Evolutionary conservation across 2,888 invertebrate genomes (phyloP).

Genomic region (Lasioglossum villosulum): DNA sequence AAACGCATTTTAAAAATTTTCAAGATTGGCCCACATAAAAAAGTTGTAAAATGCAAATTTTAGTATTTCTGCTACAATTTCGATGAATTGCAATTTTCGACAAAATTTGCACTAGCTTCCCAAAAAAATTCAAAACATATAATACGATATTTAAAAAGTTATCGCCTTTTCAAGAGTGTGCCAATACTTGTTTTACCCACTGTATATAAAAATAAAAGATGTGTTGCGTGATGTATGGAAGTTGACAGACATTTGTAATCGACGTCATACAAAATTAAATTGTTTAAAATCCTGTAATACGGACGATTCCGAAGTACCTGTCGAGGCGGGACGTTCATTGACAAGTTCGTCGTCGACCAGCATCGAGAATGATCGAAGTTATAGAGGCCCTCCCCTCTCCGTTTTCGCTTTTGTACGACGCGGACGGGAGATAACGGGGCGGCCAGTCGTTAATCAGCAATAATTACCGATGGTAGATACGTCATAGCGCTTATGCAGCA

Average conservation of each 20-base stretch:
- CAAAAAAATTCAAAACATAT: too few relatives aligned
- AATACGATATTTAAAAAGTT: too few relatives aligned
- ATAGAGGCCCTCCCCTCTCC: conserved; percentile 52
- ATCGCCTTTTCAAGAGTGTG: too few relatives aligned
- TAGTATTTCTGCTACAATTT: too few relatives aligned
- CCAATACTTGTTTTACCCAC: too few relatives aligned
- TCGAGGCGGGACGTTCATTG: conserved; percentile 43
- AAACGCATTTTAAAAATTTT: too few relatives aligned
- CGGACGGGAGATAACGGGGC: conserved; percentile 67
- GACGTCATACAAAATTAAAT: neutral
- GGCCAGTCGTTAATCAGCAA: conserved; percentile 79
- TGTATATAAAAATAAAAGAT: too few relatives aligned
- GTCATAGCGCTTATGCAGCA: conserved; percentile 69
- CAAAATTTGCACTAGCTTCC: too few relatives aligned
- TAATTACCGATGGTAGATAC: conserved; percentile 80
- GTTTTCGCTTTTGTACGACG: conserved; percentile 47
- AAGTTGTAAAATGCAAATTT: too few relatives aligned
- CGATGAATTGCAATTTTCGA: too few relatives aligned
- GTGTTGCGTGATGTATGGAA: neutral
- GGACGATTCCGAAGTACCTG: conserved; percentile 15
- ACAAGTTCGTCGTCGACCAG: conserved; percentile 46
- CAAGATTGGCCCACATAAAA: too few relatives aligned
- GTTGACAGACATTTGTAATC: neutral
- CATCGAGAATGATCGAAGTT: conserved; percentile 63
- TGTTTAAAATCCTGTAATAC: neutral